A percentile compares a stretch with the other conserved stretches of the same genome.
Conservation (phyloP, 2,888 invertebrate species). For the Cryptus viduatorius region DNA sequence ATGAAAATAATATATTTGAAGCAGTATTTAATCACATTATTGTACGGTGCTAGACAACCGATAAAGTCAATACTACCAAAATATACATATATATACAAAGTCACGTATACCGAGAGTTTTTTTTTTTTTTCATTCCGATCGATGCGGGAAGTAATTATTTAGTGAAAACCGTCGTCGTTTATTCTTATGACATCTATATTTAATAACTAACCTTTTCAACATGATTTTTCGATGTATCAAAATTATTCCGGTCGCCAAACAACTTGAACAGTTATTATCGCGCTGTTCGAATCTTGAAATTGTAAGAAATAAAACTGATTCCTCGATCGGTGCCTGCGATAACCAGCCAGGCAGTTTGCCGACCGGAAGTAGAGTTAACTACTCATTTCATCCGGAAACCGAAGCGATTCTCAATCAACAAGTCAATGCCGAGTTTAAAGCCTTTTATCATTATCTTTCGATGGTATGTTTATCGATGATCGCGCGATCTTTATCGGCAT, state of each 20-base stretch:
- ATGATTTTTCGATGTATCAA: conserved; percentile 52
- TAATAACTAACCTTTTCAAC: neutral
- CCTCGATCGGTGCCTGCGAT: conserved; percentile 37
- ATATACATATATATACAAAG: neutral
- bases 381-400: conserved; percentile 84
- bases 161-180: neutral
- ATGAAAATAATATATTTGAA: conserved; percentile 19
- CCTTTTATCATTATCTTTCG: conserved; percentile 88
- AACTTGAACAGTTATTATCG: conserved; percentile 10
- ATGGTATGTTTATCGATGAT: conserved; percentile 85
- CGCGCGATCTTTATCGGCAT: conserved; percentile 1
- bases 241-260: conserved; percentile 17
- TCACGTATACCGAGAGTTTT: conserved; percentile 12
- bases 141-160: conserved; percentile 16
- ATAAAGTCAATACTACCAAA: conserved; percentile 26
- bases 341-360: conserved; percentile 75
- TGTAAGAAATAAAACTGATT: conserved; percentile 43
- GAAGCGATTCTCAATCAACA: conserved; percentile 87
- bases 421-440: conserved; percentile 87
- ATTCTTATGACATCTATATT: neutral
- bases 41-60: conserved; percentile 11
- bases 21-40: conserved; percentile 22
- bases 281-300: neutral
- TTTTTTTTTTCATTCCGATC: conserved; percentile 15
- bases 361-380: conserved; percentile 72